Evolutionary conservation across 2,113 vertebrate genomes (phyloP), one percentile per base, ranked within the genome.

Genomic region (Perccottus glenii): DNA sequence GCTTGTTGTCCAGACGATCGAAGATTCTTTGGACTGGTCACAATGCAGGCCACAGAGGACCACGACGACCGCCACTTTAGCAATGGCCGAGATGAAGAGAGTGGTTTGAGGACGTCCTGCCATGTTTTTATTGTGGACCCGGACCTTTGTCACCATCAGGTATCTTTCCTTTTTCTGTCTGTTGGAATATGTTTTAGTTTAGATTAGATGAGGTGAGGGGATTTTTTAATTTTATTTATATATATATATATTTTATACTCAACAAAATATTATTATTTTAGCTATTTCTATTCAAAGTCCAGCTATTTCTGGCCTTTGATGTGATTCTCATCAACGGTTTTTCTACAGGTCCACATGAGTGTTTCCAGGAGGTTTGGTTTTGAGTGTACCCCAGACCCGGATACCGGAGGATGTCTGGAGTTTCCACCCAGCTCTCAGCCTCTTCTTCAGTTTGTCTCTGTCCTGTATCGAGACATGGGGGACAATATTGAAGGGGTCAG

Each of bases 121-220:
- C 98, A 99, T 0, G 98, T 99, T 60, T 99, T 99, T 74, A 96
- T 98, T 74, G 98, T 98, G 83, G 97, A 99, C 69, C 96, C 98
- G 0, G 97, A 98, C 68, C 88, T 99, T 12, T 99, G 96, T 84
- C 93, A 92, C 60, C 98, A 99, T 83, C 95, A 95, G 85, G 90
- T 91, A 52, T 33, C 15, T 14, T 46, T 46, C 11, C 5, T 35
- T n/a, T 36, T n/a, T 6, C 12, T 5, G 1, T 6, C 35, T 32
- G 52, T 38, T 50, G 38, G 19, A 2, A 27, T 27, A 1, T 27
- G 19, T 27, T 27, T 27, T 27, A 27, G 19, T 27, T 27, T 27
- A 27, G 19, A 2, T 27, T 27, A 27, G 19, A 27, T 27, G 1
- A 27, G 3, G 3, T 27, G 19, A 27, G 19, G 19, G 1, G 19